Evolutionary conservation across 2,113 vertebrate species (phyloP).

Genomic region (Hippocampus comes): DNA sequence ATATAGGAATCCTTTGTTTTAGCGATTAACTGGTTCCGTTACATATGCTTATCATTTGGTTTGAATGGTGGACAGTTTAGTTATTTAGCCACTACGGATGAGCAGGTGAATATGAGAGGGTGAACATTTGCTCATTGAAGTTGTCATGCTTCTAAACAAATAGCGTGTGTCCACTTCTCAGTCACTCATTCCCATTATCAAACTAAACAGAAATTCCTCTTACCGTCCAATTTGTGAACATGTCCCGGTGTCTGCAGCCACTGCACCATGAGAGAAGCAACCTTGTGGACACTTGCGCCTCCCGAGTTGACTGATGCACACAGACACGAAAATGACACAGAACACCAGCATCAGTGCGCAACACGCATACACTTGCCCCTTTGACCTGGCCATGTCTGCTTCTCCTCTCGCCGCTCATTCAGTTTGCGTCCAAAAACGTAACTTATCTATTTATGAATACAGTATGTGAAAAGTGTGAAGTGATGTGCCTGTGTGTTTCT

Average conservation of each 20-base stretch:
- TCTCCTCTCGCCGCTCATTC: not conserved
- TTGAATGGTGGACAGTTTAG: too few relatives aligned
- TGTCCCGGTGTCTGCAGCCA: constrained; percentile 77
- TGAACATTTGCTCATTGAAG: too few relatives aligned
- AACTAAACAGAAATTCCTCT: constrained; percentile 12
- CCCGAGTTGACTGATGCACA: constrained; percentile 21
- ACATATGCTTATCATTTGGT: too few relatives aligned
- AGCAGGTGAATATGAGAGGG: too few relatives aligned
- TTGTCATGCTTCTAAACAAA: too few relatives aligned
- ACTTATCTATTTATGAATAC: not conserved
- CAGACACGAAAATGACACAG: constrained; percentile 23
- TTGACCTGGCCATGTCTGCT: constrained; percentile 51
- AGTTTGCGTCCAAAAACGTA: not conserved
- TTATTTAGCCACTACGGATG: too few relatives aligned
- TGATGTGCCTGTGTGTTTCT: not conserved
- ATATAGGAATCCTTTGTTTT: too few relatives aligned
- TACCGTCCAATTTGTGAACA: constrained; percentile 81
- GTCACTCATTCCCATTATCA: not conserved
- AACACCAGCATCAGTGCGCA: constrained; percentile 39
- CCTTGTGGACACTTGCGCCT: constrained; percentile 33
- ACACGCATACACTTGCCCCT: constrained; percentile 37
- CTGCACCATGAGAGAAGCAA: constrained; percentile 67
- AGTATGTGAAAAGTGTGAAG: not conserved
- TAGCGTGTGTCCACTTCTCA: not conserved
- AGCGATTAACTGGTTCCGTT: too few relatives aligned